Percentiles rank a stretch among this genome's conserved stretches.
Conservation (phyloP, 2,888 invertebrate species). For the Pogonocherus hispidulus region DNA sequence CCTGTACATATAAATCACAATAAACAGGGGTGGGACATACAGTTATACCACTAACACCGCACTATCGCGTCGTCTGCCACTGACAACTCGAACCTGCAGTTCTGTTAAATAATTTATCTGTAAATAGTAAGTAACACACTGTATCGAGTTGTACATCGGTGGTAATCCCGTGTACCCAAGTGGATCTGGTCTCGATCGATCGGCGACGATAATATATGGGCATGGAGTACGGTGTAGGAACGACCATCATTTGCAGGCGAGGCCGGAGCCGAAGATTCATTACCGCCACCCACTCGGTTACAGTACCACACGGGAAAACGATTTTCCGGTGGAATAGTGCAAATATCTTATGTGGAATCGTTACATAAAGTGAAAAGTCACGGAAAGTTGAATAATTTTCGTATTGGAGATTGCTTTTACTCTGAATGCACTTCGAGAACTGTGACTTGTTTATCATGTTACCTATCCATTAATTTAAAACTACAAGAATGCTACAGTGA, state of each 20-base stretch:
- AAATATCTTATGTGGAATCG: conserved; percentile 18
- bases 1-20: conserved; percentile 5
- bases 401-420: neutral
- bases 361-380: neutral
- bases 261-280: conserved; percentile 59
- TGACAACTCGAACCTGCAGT: conserved; percentile 12
- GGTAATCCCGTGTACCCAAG: conserved; percentile 50
- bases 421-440: neutral
- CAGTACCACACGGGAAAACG: conserved; percentile 40
- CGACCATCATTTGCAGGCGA: conserved; percentile 64
- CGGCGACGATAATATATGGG: conserved; percentile 60
- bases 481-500: no score
- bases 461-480: neutral
- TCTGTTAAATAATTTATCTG: conserved; percentile 32
- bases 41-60: neutral
- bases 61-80: neutral
- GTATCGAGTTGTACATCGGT: conserved; percentile 47
- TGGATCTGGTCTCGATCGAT: conserved; percentile 58
- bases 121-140: conserved; percentile 48
- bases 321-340: conserved; percentile 21
- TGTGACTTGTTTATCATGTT: neutral
- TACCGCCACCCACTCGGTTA: conserved; percentile 46
- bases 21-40: neutral
- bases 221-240: conserved; percentile 59
- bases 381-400: neutral